These are phyloP conservation scores for Pecten maximus DNA, from an alignment of 2,888 invertebrate species.

Conservation along the genomic window DNA sequence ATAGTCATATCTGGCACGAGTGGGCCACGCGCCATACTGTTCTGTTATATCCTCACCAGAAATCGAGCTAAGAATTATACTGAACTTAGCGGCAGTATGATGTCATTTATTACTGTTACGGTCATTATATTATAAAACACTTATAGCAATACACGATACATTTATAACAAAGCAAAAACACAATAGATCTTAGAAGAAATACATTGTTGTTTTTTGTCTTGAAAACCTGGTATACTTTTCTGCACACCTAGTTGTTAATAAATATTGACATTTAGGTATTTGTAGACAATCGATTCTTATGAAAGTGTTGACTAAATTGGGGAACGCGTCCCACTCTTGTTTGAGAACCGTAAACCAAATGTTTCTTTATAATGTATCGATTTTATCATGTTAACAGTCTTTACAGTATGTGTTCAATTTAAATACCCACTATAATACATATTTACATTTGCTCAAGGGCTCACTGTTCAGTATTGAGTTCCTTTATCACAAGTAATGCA, in stretches of 20 bases:
- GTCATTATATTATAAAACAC: no score
- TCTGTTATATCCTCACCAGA: no score
- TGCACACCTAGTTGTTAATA: neutral
- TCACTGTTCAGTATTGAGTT: neutral
- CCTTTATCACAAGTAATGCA: neutral
- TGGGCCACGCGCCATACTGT: neutral
- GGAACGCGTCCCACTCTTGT: neutral
- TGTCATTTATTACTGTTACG: no score
- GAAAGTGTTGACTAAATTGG: neutral
- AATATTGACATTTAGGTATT: neutral
- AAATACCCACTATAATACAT: neutral
- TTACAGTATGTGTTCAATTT: neutral
- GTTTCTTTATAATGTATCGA: neutral
- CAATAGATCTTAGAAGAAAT: neutral
- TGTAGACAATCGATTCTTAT: neutral
- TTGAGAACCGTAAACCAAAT: neutral
- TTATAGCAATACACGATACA: no score
- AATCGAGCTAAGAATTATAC: no score
- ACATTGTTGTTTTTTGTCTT: neutral
- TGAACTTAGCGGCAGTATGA: no score
- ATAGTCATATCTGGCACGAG: neutral
- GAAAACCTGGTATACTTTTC: neutral
- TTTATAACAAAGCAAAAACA: no score
- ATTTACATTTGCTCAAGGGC: neutral
- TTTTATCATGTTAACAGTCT: neutral